These are phyloP conservation scores for Chaetophractus vellerosus DNA, from an alignment of 2,797 vertebrate species.

Conservation along the genomic window DNA sequence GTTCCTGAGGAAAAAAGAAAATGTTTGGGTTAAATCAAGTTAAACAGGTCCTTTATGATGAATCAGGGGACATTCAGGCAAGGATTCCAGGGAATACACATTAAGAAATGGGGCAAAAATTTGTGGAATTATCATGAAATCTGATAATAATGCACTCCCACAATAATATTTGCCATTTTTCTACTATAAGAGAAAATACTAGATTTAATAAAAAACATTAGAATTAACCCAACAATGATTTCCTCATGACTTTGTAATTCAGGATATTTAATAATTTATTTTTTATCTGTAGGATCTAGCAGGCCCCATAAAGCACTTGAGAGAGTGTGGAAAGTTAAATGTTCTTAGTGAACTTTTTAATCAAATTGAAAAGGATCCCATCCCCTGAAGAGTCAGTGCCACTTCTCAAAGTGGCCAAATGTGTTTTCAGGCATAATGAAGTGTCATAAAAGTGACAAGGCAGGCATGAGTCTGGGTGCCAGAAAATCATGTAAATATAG, in stretches of 20 bases:
- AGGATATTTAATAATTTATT: neutral
- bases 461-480: neutral
- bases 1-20: conserved; percentile 25
- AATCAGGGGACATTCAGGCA: neutral
- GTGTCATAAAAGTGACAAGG: neutral
- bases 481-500: neutral
- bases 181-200: neutral
- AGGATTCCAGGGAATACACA: neutral
- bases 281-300: neutral
- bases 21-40: conserved; percentile 17
- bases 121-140: neutral
- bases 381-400: neutral
- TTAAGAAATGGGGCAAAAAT: neutral
- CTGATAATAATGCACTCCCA: neutral
- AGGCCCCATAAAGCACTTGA: neutral
- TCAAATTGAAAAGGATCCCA: neutral
- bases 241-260: neutral
- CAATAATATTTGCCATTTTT: neutral
- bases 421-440: neutral
- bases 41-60: neutral
- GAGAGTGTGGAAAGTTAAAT: neutral
- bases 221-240: neutral
- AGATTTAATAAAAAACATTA: neutral
- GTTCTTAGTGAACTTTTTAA: neutral
- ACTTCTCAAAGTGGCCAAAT: neutral